Base-by-base conservation (phyloP, 92 coral and sea anemone genomes). In the Umimayanthus kanabou region DNA sequence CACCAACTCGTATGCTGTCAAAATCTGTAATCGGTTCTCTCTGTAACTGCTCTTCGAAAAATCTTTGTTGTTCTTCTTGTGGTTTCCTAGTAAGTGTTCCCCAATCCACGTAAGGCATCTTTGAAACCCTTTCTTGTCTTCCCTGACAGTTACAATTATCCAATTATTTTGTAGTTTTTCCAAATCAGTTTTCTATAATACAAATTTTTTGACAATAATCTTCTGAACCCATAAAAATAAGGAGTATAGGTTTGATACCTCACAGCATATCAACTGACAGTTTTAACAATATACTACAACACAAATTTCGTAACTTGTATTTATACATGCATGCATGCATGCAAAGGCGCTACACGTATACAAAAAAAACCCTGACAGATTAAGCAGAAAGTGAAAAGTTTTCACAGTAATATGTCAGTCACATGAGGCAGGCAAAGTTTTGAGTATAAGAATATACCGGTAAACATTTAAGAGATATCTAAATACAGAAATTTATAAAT, bases 21-120 rank as follows among this genome's bases (percentile, higher is more conserved):
- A 83, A 83, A 33, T 61, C 53, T 33, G 77, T 47, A 70, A 87
- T 40, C n/a, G 76, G 84, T 78, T 87, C 82, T 53, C 82, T 85
- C 75, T 77, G 64, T 9, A 77, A 39, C 39, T 85, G 75, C 26
- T 75, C 83, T 66, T 75, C n/a, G 3, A 85, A 18, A 65, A 87
- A 80, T 33, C 77, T 39, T 78, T 78, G 89, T 16, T 64, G 73
- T 50, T 43, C 29, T 33, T 87, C 55, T 5, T 1, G 15, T 29
- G 84, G 78, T 43, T 53, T 65, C 79, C 61, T 79, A 15, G 80
- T 33, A 3, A 88, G 26, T 39, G 47, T 71, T 83, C 28, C 30
- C 87, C 87, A 83, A 37, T 83, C 87, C 16, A 83, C 45, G 22
- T 81, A 9, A 4, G 23, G 11, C 85, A 88, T 80, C 29, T 29